These are phyloP conservation scores for Crotophaga sulcirostris DNA, from an alignment of 2,113 vertebrate genomes.

Conservation along the genomic window DNA sequence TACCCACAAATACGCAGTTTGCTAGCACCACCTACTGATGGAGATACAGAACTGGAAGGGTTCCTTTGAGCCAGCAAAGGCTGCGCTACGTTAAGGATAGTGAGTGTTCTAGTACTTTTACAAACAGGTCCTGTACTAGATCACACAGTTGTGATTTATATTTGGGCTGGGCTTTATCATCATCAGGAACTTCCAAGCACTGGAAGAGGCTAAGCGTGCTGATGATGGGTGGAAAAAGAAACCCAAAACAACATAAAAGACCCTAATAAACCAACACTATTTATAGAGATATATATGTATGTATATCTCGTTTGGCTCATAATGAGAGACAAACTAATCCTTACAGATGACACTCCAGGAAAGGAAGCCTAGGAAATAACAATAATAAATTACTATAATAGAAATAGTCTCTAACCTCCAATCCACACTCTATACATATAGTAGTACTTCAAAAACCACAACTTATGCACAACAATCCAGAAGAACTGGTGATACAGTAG, in stretches of 20 bases:
- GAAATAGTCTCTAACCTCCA: not conserved
- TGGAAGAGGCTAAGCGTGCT: not conserved
- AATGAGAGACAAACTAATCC: not conserved
- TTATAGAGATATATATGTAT: fast-evolving
- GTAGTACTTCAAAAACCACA: not conserved
- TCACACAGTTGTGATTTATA: not conserved
- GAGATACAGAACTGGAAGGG: not conserved
- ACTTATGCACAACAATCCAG: fast-evolving
- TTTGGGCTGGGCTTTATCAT: not conserved
- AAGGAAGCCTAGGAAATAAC: not conserved
- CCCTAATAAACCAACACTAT: not conserved
- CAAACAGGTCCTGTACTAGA: not conserved
- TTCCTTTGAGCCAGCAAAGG: not conserved
- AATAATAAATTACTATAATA: not conserved
- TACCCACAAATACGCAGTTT: not conserved
- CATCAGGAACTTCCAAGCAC: not conserved
- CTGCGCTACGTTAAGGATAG: fast-evolving
- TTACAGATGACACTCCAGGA: not conserved
- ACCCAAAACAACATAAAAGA: not conserved
- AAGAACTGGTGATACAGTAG: not conserved
- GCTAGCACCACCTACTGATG: conserved; percentile 54
- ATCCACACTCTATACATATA: too few relatives aligned
- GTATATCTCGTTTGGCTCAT: not conserved
- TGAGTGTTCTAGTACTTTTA: not conserved
- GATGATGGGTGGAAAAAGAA: not conserved